Evolutionary conservation across 2,797 vertebrate genomes (phyloP).

Genomic region (Sebastes miniatus): DNA sequence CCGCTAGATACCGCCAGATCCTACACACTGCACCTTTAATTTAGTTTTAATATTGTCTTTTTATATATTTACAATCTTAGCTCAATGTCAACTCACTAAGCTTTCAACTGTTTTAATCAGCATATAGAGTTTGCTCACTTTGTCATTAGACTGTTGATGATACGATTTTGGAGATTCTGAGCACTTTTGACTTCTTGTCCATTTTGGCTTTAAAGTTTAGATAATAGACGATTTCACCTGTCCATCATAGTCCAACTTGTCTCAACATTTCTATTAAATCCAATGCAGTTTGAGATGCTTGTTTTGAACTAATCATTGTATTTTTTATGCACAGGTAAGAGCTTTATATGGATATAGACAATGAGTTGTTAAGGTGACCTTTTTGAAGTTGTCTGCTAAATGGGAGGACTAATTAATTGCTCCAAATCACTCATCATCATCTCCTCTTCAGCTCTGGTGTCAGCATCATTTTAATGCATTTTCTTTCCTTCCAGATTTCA

Average conservation of each 20-base stretch:
- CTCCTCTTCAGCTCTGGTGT: not conserved
- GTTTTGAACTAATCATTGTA: not conserved
- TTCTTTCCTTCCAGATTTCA: constrained; percentile 85
- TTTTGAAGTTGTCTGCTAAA: not conserved
- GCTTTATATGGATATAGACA: not conserved
- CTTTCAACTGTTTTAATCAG: too few relatives aligned
- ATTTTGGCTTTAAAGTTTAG: too few relatives aligned
- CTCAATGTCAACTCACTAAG: too few relatives aligned
- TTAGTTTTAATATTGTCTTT: too few relatives aligned
- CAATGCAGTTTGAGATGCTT: not conserved
- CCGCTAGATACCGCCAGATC: too few relatives aligned
- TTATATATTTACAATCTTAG: too few relatives aligned
- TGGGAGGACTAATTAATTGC: not conserved
- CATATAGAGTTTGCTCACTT: too few relatives aligned
- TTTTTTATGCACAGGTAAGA: not conserved
- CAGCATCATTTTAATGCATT: not conserved
- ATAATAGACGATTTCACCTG: not conserved
- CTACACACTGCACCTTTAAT: too few relatives aligned
- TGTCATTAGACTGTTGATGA: too few relatives aligned
- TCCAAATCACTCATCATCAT: not conserved
- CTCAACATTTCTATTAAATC: not conserved
- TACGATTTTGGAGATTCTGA: too few relatives aligned
- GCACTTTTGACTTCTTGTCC: too few relatives aligned
- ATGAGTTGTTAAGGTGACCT: not conserved
- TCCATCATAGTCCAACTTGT: not conserved